Evolutionary conservation across 2,113 vertebrate genomes (phyloP).

Genomic region (Cochlearius cochlearius): DNA sequence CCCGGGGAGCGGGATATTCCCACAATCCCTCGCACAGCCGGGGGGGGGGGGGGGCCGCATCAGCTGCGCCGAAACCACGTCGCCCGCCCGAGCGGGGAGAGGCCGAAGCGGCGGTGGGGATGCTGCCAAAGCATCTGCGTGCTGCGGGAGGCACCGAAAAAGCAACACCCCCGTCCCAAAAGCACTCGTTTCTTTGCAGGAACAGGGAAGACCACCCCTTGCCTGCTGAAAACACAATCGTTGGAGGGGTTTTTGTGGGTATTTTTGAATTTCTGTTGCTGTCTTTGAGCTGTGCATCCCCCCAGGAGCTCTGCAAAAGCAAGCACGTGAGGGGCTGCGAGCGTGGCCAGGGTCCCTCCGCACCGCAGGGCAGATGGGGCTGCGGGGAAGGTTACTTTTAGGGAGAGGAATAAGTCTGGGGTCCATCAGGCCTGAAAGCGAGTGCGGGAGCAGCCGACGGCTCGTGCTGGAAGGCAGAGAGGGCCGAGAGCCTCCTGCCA

Average conservation of each 20-base stretch:
- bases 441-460: rapidly evolving
- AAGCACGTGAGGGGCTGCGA: background rate
- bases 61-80: background rate
- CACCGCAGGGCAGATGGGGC: background rate
- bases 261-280: background rate
- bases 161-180: rapidly evolving
- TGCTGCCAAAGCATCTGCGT: rapidly evolving
- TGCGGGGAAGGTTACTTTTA: background rate
- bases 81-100: background rate
- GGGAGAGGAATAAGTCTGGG: background rate
- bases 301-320: background rate
- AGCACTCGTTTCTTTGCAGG: rapidly evolving
- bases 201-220: background rate
- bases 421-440: rapidly evolving
- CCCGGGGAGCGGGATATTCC: conserved; percentile 20
- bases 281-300: background rate
- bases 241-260: no score
- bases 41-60: background rate
- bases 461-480: background rate
- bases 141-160: rapidly evolving
- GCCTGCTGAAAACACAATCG: rapidly evolving
- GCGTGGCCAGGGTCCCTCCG: background rate
- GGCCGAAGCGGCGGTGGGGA: background rate
- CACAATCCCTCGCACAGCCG: background rate
- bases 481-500: background rate